Percentiles rank a stretch among this genome's conserved stretches.
Evolutionary conservation across 2,888 invertebrate genomes (phyloP).

Genomic region (Tachina fera): DNA sequence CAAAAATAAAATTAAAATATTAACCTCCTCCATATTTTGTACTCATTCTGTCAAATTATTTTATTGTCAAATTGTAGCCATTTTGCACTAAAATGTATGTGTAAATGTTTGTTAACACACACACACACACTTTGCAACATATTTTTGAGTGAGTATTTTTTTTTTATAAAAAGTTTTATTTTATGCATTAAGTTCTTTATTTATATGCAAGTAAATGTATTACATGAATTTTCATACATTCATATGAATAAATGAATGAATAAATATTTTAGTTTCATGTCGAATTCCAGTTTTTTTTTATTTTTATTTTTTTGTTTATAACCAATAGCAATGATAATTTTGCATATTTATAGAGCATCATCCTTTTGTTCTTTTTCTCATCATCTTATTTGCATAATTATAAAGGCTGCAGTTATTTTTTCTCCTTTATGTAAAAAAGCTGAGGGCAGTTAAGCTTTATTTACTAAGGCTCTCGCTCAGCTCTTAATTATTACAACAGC

Average conservation of each 20-base stretch:
- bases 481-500: slow-evolving; percentile 41
- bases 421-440: neutral
- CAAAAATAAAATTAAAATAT: slow-evolving; percentile 5
- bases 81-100: slow-evolving; percentile 29
- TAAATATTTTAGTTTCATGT: slow-evolving; percentile 58
- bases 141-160: slow-evolving; percentile 13
- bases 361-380: slow-evolving; percentile 59
- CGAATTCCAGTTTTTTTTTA: slow-evolving; percentile 14
- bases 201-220: slow-evolving; percentile 30
- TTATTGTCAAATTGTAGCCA: slow-evolving; percentile 71
- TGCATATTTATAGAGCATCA: slow-evolving; percentile 60
- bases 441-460: slow-evolving; percentile 46
- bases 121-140: neutral
- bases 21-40: slow-evolving; percentile 73
- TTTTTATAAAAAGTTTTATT: slow-evolving; percentile 37
- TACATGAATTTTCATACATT: slow-evolving; percentile 62
- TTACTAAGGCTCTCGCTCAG: neutral
- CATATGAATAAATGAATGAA: slow-evolving; percentile 63
- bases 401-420: slow-evolving; percentile 49
- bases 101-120: slow-evolving; percentile 23
- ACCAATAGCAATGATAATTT: slow-evolving; percentile 52
- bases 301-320: slow-evolving; percentile 17
- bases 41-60: slow-evolving; percentile 75
- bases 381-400: slow-evolving; percentile 65
- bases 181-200: slow-evolving; percentile 15